Conservation (phyloP, 2,797 vertebrate genomes). For the Sitta carolinensis region DNA sequence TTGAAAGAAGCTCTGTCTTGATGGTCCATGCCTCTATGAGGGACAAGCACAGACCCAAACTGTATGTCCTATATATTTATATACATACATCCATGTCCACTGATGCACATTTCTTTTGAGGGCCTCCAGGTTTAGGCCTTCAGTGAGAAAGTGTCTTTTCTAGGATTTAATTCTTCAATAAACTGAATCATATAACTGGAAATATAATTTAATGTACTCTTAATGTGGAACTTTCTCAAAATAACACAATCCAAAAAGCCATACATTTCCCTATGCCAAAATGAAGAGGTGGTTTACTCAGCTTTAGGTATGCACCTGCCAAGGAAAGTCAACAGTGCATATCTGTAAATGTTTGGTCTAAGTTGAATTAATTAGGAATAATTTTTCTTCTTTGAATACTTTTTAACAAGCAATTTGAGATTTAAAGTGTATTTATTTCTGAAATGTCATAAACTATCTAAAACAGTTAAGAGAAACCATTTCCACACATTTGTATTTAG, state of each 20-base stretch:
- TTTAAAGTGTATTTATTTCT: slow-evolving; percentile 2
- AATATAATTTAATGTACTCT: background rate
- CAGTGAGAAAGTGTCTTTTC: background rate
- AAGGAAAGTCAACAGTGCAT: background rate
- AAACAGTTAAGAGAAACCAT: background rate
- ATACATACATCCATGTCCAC: background rate
- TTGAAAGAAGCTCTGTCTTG: background rate
- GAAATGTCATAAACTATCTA: background rate
- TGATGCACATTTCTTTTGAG: background rate
- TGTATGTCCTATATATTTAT: rapidly evolving
- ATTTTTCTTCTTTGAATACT: background rate
- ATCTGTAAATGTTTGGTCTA: background rate
- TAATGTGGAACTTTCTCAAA: background rate
- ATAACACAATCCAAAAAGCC: background rate
- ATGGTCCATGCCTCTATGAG: rapidly evolving
- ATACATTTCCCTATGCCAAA: background rate
- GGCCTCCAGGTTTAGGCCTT: background rate
- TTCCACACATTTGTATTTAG: background rate
- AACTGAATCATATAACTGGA: background rate
- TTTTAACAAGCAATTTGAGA: background rate
- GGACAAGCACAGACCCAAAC: background rate
- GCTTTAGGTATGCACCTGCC: background rate
- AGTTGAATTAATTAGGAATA: background rate
- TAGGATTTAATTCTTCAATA: background rate
- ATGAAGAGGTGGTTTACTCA: background rate